These are phyloP conservation scores for Petrocephalus sullivani DNA, from an alignment of 2,797 vertebrate genomes.

Conservation along the genomic window DNA sequence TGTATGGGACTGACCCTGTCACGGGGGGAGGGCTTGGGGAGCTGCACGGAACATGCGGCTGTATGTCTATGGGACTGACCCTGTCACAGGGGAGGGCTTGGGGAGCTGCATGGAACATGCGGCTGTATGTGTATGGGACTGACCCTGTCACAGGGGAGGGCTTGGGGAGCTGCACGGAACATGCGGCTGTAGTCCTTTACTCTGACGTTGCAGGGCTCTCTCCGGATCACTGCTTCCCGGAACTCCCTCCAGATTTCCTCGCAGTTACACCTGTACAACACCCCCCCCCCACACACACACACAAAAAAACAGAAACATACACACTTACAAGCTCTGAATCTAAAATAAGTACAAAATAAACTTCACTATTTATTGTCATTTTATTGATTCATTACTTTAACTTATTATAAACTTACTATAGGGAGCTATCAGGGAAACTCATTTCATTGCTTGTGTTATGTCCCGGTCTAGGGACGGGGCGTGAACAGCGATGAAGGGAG, in stretches of 20 bases:
- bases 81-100: too few relatives aligned
- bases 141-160: too few relatives aligned
- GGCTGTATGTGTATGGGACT: too few relatives aligned
- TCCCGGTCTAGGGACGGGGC: too few relatives aligned
- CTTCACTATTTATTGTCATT: neutral
- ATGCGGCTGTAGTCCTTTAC: conserved; percentile 49
- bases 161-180: too few relatives aligned
- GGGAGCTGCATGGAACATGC: too few relatives aligned
- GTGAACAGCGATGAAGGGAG: too few relatives aligned
- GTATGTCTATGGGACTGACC: too few relatives aligned
- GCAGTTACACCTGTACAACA: conserved; percentile 54
- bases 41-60: too few relatives aligned
- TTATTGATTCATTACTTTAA: neutral
- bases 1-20: too few relatives aligned
- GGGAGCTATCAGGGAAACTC: neutral
- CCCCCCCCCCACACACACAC: conserved; percentile 19
- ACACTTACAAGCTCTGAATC: neutral
- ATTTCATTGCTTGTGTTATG: neutral
- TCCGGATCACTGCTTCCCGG: conserved; percentile 43
- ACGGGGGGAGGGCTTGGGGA: too few relatives aligned
- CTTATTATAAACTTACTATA: neutral
- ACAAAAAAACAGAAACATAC: neutral
- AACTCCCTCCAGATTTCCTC: conserved; percentile 58
- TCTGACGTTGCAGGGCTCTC: conserved; percentile 46
- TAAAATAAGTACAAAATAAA: neutral